Percentiles rank a stretch among this genome's conserved stretches.
Evolutionary conservation across 2,113 vertebrate genomes (phyloP).

Genomic region (Daubentonia madagascariensis): DNA sequence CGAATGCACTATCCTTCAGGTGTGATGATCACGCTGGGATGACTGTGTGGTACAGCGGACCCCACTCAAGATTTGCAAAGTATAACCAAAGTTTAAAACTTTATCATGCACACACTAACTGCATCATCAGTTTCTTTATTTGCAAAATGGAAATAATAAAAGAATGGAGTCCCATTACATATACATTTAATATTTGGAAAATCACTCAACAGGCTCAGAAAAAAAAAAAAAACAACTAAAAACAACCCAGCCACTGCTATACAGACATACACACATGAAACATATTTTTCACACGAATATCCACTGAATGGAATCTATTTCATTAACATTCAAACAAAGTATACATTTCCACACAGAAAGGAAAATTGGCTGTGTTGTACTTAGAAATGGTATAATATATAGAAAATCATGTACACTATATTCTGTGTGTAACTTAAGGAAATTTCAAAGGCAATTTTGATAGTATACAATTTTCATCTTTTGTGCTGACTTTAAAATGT

Average conservation of each 20-base stretch:
- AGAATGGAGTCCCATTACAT: not conserved
- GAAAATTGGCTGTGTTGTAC: not conserved
- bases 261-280: not conserved
- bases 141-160: not conserved
- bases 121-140: not conserved
- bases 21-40: not conserved
- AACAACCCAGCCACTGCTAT: not conserved
- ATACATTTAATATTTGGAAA: not conserved
- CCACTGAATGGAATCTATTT: not conserved
- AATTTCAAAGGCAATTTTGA: not conserved
- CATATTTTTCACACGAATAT: not conserved
- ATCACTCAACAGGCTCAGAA: not conserved
- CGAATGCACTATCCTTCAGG: not conserved
- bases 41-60: not conserved
- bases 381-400: not conserved
- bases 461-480: not conserved
- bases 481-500: not conserved
- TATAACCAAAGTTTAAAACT: not conserved
- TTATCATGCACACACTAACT: not conserved
- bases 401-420: not conserved
- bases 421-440: not conserved
- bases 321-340: not conserved
- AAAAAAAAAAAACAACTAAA: not conserved
- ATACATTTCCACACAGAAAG: not conserved
- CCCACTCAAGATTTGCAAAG: not conserved